Base-by-base conservation (phyloP, 2,888 invertebrate genomes). In the Allacma fusca region DNA sequence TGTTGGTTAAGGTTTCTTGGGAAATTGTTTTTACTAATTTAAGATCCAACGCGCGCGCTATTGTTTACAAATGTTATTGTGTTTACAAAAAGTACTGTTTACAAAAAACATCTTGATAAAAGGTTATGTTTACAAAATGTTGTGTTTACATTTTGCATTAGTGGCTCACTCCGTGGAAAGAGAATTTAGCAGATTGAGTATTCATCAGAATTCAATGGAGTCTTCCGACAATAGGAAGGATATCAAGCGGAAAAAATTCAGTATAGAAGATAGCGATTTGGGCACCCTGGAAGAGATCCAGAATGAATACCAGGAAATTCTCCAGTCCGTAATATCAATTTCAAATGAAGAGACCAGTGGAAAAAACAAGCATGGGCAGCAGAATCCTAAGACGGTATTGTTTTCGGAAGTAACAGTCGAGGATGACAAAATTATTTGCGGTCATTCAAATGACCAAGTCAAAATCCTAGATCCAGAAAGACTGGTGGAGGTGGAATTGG, bases 361-460 rank as follows among this genome's bases (percentile, higher is more conserved):
- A 12, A 62, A 62, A 7, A 12, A 62, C 23, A 23, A 62, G 13
- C 5, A 23, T 12, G 62, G 62, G 9, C 62, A 62, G 26, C 62
- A 62, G 4, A 21, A 62, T 24, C 23, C 24, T 12, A 62, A 62
- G 23, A 23, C 62, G 1, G 62, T 62, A 9, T 26, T 62, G 7
- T 62, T 62, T 24, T 62, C 62, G 2, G 62, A 62, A 26, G 62
- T 62, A n/a, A 62, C 62, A 4, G 2, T 62, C 23, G 74, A 79
- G 57, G 75, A 76, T 34, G 64, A 50, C 1, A 64, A 64, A 9
- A 29, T 81, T 40, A 28, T 81, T 21, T 81, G 80, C 67, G 81
- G 80, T 1, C 43, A 81, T 16, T 80, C 72, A n/a, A 79, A 79
- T 67, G 79, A 78, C 34, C 71, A 78, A 16, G 67, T 80, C 12